Evolutionary conservation across 2,888 invertebrate genomes (phyloP).

Genomic region (Uropetala carovei): DNA sequence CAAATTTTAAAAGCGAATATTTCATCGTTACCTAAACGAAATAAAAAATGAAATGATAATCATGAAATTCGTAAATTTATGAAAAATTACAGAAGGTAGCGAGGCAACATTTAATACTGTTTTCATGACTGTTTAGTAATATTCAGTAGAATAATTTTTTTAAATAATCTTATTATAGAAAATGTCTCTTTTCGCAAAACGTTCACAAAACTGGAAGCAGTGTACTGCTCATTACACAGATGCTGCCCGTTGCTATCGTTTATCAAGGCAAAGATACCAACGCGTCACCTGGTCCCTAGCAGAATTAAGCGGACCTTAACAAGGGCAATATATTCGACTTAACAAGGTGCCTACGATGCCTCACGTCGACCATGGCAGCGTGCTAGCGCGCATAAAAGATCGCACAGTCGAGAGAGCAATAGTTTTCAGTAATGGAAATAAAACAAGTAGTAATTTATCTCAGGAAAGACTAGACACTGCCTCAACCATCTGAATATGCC

Average conservation of each 20-base stretch:
- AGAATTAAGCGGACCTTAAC: conserved; percentile 22
- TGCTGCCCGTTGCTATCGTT: not conserved
- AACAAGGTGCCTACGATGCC: conserved; percentile 12
- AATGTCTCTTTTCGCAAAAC: not conserved
- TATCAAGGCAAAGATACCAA: conserved; percentile 32
- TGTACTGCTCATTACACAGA: not conserved
- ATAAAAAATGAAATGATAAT: too few relatives aligned
- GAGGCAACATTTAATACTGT: too few relatives aligned
- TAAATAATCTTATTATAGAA: not conserved
- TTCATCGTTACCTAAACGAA: too few relatives aligned
- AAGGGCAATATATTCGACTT: conserved; percentile 29
- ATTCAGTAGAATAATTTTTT: too few relatives aligned
- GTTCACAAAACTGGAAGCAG: not conserved
- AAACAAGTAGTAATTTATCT: too few relatives aligned
- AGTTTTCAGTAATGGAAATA: not conserved
- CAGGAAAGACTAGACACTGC: too few relatives aligned
- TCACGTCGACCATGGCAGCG: conserved; percentile 1
- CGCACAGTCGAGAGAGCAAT: not conserved
- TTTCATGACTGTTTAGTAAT: too few relatives aligned
- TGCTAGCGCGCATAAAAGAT: conserved; percentile 1
- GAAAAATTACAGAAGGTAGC: too few relatives aligned
- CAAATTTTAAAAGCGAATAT: too few relatives aligned
- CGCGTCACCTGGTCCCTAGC: conserved; percentile 4
- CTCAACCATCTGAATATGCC: too few relatives aligned
- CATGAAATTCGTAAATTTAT: too few relatives aligned